These are phyloP conservation scores for Hypotaenidia okinawae DNA, from an alignment of 2,797 vertebrate genomes.

Conservation along the genomic window DNA sequence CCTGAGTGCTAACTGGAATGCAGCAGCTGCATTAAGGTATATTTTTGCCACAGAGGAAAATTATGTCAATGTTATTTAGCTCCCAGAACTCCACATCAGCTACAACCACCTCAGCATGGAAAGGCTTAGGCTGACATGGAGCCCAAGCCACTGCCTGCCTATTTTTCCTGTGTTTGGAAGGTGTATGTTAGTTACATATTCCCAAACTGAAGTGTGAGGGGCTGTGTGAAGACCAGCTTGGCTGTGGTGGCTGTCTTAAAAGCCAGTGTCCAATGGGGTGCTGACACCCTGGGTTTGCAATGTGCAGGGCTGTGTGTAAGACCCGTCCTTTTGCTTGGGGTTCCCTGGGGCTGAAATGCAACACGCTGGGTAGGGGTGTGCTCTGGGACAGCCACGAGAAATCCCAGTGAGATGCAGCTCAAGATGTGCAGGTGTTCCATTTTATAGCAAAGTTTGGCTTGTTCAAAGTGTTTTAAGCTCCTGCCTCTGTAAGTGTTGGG, in stretches of 20 bases:
- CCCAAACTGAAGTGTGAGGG: not conserved
- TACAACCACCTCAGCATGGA: not conserved
- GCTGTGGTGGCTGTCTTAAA: not conserved
- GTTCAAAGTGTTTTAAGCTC: not conserved
- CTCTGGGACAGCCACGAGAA: not conserved
- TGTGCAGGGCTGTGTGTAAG: not conserved
- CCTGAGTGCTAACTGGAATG: not conserved
- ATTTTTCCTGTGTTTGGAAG: not conserved
- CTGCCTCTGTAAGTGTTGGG: not conserved
- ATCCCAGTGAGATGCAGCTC: accelerated
- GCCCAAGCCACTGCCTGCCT: not conserved
- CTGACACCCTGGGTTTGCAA: not conserved
- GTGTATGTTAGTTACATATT: not conserved
- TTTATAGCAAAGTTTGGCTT: not conserved
- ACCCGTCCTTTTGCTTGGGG: not conserved
- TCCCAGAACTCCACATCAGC: not conserved
- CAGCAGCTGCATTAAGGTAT: not conserved
- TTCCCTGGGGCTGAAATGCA: not conserved
- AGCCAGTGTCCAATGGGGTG: not conserved
- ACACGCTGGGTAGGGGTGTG: accelerated
- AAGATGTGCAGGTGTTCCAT: not conserved
- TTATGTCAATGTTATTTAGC: not conserved
- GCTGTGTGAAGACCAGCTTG: not conserved
- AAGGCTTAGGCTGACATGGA: not conserved
- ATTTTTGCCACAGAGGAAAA: not conserved